phyloP scores from a whole-genome alignment of 2,888 invertebrate species.

The Beris chalybata region DNA sequence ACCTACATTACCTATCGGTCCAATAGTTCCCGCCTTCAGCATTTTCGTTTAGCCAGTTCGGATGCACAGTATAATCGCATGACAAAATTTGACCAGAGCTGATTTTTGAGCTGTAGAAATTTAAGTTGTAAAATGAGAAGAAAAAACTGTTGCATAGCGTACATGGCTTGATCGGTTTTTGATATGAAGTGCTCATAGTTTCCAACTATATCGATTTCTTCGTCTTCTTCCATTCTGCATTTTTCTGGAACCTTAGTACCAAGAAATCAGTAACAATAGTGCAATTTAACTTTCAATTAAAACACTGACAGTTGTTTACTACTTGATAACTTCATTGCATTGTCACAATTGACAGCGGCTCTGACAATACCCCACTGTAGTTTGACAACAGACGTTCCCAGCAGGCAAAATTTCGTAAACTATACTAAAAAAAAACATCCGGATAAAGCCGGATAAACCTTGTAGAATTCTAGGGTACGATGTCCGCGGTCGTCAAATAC shows the following conservation, averaged over 20 bases:
- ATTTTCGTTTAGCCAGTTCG: slow-evolving; percentile 66
- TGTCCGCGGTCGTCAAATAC: too few species aligned
- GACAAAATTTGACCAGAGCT: slow-evolving; percentile 57
- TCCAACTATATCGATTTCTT: slow-evolving; percentile 73
- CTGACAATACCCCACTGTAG: too few species aligned
- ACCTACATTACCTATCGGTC: slow-evolving; percentile 34
- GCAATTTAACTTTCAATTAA: too few species aligned
- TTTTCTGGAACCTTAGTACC: not conserved
- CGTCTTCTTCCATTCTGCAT: slow-evolving; percentile 66
- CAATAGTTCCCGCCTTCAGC: slow-evolving; percentile 50
- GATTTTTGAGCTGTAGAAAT: slow-evolving; percentile 39
- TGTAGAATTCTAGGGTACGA: too few species aligned
- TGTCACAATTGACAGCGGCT: too few species aligned
- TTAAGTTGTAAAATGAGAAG: not conserved
- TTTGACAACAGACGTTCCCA: too few species aligned
- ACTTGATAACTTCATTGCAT: too few species aligned
- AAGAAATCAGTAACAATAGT: too few species aligned
- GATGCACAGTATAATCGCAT: slow-evolving; percentile 66
- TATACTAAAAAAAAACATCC: too few species aligned
- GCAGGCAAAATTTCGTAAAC: too few species aligned
- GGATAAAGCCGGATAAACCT: too few species aligned
- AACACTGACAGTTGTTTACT: too few species aligned
- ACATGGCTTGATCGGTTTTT: slow-evolving; percentile 64
- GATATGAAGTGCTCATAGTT: slow-evolving; percentile 69
- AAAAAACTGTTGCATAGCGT: slow-evolving; percentile 45